phyloP scores from a whole-genome alignment of 2,888 invertebrate species.

The Seira ritae region DNA sequence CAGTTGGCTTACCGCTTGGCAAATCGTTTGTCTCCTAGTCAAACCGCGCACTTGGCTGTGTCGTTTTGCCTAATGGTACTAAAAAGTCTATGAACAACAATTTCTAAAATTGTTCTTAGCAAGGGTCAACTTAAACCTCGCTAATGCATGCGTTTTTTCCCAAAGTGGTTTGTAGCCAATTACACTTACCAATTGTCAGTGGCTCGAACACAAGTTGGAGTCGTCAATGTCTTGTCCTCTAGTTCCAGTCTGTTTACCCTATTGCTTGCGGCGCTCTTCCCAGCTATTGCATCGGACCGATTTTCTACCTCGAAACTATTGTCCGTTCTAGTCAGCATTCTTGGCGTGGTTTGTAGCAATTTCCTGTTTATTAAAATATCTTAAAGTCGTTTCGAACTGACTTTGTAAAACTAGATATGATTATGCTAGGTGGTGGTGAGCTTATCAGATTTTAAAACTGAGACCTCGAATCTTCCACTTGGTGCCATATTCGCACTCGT shows the following conservation, averaged over 20 bases:
- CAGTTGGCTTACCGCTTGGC: conserved; percentile 86
- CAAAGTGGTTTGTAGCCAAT: conserved; percentile 95
- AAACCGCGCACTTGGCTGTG: conserved; percentile 89
- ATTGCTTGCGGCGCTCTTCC: conserved; percentile 89
- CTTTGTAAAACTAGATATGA: conserved; percentile 47
- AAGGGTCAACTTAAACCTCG: background rate
- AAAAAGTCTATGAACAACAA: background rate
- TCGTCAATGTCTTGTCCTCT: conserved; percentile 92
- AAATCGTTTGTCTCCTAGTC: conserved; percentile 84
- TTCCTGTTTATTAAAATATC: conserved; percentile 17
- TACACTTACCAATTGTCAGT: conserved; percentile 94
- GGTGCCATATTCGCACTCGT: conserved; percentile 89
- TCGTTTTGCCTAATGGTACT: conserved; percentile 89
- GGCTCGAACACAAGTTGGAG: conserved; percentile 87
- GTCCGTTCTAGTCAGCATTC: conserved; percentile 86
- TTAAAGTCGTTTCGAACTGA: background rate
- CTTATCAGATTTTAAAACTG: conserved; percentile 83
- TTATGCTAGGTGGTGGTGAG: conserved; percentile 84
- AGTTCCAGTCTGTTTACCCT: conserved; percentile 93
- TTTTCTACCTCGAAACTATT: conserved; percentile 91
- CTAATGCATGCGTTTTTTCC: conserved; percentile 75
- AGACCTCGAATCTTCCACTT: conserved; percentile 82
- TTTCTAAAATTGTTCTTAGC: background rate
- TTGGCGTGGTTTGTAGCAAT: conserved; percentile 83
- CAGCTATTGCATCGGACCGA: conserved; percentile 87